A percentile compares a stretch with the other conserved stretches of the same genome.
phyloP scores from a whole-genome alignment of 2,113 vertebrate species.

The Candoia aspera region DNA sequence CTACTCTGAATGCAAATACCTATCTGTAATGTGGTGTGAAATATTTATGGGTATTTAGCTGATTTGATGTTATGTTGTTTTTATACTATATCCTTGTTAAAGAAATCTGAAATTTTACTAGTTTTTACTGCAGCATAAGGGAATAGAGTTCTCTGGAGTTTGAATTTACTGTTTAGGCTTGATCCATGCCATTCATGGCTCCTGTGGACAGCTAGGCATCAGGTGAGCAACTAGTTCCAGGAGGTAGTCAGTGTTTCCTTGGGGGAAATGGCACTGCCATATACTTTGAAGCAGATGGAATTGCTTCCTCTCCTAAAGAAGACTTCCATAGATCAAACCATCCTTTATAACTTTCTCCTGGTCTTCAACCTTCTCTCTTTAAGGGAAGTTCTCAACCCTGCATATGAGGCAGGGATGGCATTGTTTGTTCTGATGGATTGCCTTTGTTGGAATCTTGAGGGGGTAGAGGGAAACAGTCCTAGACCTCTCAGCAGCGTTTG shows the following conservation, averaged over 20 bases:
- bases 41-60: not conserved
- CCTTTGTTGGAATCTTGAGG: not conserved
- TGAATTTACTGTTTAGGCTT: not conserved
- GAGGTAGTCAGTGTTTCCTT: not conserved
- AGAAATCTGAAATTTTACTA: not conserved
- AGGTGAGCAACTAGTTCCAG: not conserved
- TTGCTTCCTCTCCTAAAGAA: not conserved
- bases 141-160: not conserved
- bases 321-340: not conserved
- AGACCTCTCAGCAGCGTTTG: not conserved
- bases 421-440: not conserved
- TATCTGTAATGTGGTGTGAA: no score
- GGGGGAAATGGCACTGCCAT: not conserved
- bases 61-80: not conserved
- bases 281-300: not conserved
- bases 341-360: not conserved
- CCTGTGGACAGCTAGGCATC: not conserved
- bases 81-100: not conserved
- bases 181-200: not conserved
- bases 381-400: not conserved
- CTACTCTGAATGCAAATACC: not conserved
- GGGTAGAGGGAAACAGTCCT: not conserved
- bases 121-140: not conserved
- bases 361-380: not conserved
- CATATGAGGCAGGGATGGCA: not conserved